These are phyloP conservation scores for Vidua chalybeata DNA, from an alignment of 2,113 vertebrate genomes.

Conservation along the genomic window DNA sequence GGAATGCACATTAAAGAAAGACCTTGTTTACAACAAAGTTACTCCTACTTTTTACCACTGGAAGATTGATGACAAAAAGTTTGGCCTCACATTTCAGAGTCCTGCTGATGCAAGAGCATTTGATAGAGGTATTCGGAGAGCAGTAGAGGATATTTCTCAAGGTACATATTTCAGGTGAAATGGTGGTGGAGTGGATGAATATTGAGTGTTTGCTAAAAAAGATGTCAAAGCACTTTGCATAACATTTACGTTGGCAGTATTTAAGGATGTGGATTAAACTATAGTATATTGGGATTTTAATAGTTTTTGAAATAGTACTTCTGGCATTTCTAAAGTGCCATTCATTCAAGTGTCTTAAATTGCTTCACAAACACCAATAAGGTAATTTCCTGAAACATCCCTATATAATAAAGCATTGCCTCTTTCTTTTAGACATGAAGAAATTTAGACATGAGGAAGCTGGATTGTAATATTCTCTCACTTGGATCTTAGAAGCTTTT, in stretches of 20 bases:
- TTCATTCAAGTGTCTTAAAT: neutral
- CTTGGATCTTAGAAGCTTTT: neutral
- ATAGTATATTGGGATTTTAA: neutral
- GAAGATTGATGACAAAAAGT: conserved; percentile 98
- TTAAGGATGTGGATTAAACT: neutral
- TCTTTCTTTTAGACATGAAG: neutral
- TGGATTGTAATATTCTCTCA: neutral
- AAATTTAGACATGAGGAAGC: neutral
- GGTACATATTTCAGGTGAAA: conserved; percentile 72
- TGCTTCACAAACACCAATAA: neutral
- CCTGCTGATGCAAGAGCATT: conserved; percentile 98
- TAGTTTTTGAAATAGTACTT: neutral
- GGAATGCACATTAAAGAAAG: conserved; percentile 95
- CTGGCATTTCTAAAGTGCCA: neutral
- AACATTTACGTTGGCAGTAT: neutral
- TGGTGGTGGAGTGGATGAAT: neutral
- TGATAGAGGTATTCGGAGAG: conserved; percentile 94
- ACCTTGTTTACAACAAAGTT: conserved; percentile 97
- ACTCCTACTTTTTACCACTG: conserved; percentile 99
- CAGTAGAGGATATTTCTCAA: conserved; percentile 95
- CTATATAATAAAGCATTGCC: neutral
- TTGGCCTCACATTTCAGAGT: conserved; percentile 99
- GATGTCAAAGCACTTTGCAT: neutral
- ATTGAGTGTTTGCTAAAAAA: neutral
- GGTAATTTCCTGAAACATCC: neutral